phyloP scores from a whole-genome alignment of 2,113 vertebrate species.

The Tretioscincus oriximinensis region DNA sequence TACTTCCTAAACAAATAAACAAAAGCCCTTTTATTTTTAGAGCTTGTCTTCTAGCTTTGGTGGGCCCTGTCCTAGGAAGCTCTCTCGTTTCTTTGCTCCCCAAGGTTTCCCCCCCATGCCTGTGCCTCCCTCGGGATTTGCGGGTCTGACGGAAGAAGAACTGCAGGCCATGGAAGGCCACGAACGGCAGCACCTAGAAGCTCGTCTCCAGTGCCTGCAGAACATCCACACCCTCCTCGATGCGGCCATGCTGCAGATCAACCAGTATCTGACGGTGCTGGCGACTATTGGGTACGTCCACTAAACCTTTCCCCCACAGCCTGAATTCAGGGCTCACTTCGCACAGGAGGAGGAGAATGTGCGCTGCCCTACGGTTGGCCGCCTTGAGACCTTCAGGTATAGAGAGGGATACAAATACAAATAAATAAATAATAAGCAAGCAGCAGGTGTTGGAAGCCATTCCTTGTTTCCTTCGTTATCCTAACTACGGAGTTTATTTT shows the following conservation, averaged over 20 bases:
- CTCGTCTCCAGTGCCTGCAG: constrained; percentile 90
- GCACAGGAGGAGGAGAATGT: no score
- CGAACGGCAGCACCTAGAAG: constrained; percentile 87
- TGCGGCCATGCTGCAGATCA: constrained; percentile 95
- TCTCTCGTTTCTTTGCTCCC: not conserved
- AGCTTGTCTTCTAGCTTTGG: not conserved
- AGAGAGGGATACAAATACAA: no score
- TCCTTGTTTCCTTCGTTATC: fast-evolving
- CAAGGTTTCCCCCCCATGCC: constrained; percentile 89
- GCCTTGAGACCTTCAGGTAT: no score
- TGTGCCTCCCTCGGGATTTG: constrained; percentile 86
- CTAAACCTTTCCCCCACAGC: not conserved
- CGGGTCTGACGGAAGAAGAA: constrained; percentile 87
- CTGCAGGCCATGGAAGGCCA: constrained; percentile 89
- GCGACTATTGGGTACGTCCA: constrained; percentile 77
- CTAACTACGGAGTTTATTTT: not conserved
- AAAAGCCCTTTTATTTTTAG: not conserved
- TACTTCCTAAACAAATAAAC: no score
- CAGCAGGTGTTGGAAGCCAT: fast-evolving
- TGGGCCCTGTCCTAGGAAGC: not conserved
- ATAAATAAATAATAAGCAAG: no score
- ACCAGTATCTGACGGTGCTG: constrained; percentile 91
- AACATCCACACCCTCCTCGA: constrained; percentile 95
- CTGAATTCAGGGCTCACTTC: no score
- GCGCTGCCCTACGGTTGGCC: no score